Conservation (phyloP, 2,888 invertebrate genomes). For the Melieria picta region DNA sequence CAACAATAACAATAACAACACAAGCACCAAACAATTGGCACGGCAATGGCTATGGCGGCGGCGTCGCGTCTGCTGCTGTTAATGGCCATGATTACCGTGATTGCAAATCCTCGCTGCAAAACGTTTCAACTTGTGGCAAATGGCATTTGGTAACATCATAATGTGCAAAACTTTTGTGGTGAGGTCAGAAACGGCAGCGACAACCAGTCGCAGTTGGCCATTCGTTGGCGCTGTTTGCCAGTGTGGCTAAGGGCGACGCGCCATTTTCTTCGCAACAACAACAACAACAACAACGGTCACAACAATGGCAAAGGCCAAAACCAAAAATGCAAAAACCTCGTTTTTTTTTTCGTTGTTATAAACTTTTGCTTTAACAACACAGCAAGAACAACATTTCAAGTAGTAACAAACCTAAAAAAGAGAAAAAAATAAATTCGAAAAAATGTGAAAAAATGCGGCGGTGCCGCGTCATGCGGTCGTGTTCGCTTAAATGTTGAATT, state of each 20-base stretch:
- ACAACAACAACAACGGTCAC: background rate
- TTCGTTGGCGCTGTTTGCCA: background rate
- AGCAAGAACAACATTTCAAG: background rate
- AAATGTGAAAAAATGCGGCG: slow-evolving; percentile 19
- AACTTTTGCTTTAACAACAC: background rate
- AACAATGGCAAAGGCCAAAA: background rate
- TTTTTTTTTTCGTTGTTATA: background rate
- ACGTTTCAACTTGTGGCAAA: slow-evolving; percentile 40
- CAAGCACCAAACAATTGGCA: background rate
- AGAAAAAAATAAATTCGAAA: background rate
- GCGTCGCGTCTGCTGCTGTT: slow-evolving; percentile 25
- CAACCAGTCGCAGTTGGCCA: slow-evolving; percentile 9
- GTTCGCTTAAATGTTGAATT: slow-evolving; percentile 28
- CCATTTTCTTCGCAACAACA: background rate
- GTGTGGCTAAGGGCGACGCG: too few species aligned
- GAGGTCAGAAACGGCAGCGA: slow-evolving; percentile 22
- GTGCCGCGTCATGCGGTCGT: slow-evolving; percentile 20
- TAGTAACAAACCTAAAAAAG: slow-evolving; percentile 8
- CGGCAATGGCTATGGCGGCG: background rate
- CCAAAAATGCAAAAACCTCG: slow-evolving; percentile 12
- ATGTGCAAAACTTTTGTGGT: slow-evolving; percentile 38
- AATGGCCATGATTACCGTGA: slow-evolving; percentile 41
- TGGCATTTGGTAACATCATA: slow-evolving; percentile 39
- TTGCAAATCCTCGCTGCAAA: slow-evolving; percentile 36
- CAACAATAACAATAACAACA: too few species aligned